Percentiles rank a stretch among this genome's conserved stretches.
These are phyloP conservation scores for Chamaea fasciata DNA, from an alignment of 2,113 vertebrate species.

Conservation along the genomic window DNA sequence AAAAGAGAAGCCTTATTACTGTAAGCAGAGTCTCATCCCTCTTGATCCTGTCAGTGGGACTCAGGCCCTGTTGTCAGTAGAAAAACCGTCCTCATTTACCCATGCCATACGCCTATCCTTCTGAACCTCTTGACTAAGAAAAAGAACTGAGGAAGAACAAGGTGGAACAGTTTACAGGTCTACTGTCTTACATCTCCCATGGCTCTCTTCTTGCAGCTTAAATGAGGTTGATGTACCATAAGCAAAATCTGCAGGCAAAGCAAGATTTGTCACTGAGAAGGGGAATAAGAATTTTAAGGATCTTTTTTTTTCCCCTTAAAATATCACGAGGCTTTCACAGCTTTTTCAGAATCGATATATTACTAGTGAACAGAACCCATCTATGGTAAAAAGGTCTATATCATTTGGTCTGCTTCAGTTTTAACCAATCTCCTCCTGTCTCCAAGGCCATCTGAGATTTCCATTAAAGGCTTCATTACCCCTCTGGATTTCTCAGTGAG, in stretches of 20 bases:
- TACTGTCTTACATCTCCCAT: background rate
- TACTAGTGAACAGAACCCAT: background rate
- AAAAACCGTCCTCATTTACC: background rate
- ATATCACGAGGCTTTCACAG: background rate
- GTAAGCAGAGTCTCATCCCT: background rate
- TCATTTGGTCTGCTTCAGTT: background rate
- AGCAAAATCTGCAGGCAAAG: background rate
- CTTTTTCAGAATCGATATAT: background rate
- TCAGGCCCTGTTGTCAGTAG: background rate
- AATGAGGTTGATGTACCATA: background rate
- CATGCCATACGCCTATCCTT: background rate
- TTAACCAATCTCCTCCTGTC: background rate
- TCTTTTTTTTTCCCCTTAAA: background rate
- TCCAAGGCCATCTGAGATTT: background rate
- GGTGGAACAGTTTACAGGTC: background rate
- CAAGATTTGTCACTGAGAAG: background rate
- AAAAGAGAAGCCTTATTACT: background rate
- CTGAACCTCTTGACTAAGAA: background rate
- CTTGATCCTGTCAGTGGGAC: background rate
- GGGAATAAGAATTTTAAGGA: background rate
- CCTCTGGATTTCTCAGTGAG: background rate
- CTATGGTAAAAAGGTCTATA: background rate
- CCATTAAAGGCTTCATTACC: background rate
- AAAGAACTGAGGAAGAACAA: background rate
- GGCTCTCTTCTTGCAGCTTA: background rate